Conservation (phyloP, 2,888 invertebrate genomes). For the Conops quadrifasciatus region DNA sequence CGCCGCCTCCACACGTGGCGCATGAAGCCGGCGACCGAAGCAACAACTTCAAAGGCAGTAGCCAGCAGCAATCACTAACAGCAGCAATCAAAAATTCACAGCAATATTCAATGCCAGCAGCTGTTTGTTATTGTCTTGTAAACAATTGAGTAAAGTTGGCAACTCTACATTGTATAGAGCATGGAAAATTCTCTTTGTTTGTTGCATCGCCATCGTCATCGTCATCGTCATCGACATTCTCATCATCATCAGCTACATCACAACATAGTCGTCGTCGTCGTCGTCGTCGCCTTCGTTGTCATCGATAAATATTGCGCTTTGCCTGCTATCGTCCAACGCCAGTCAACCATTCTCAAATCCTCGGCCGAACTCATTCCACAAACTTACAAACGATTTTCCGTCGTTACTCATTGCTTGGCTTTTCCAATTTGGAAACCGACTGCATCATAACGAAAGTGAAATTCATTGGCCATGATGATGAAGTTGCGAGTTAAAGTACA, state of each 20-base stretch:
- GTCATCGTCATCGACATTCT: too few species aligned
- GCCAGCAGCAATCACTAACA: slow-evolving; percentile 14
- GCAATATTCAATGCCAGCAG: slow-evolving; percentile 18
- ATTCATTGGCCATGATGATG: slow-evolving; percentile 50
- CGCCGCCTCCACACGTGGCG: slow-evolving; percentile 26
- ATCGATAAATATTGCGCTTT: too few species aligned
- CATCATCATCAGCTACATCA: not conserved
- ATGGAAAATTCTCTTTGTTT: slow-evolving; percentile 30
- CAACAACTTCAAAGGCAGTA: not conserved
- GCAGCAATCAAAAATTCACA: not conserved
- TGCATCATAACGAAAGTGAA: slow-evolving; percentile 62
- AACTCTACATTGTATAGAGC: slow-evolving; percentile 42
- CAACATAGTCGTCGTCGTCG: slow-evolving; percentile 3
- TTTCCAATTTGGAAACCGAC: slow-evolving; percentile 45
- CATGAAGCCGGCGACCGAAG: not conserved
- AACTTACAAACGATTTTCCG: too few species aligned
- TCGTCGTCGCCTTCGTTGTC: slow-evolving; percentile 20
- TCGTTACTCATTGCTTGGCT: slow-evolving; percentile 8
- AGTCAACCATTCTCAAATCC: too few species aligned
- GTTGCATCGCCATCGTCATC: not conserved
- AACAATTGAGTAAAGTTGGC: slow-evolving; percentile 28
- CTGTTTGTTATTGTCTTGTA: slow-evolving; percentile 26
- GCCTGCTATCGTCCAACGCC: too few species aligned
- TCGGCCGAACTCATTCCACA: too few species aligned
- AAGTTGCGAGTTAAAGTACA: slow-evolving; percentile 25